Evolutionary conservation across 2,888 invertebrate species (phyloP), one percentile per base, ranked within the genome.

Genomic region (Ophion obscuratus): DNA sequence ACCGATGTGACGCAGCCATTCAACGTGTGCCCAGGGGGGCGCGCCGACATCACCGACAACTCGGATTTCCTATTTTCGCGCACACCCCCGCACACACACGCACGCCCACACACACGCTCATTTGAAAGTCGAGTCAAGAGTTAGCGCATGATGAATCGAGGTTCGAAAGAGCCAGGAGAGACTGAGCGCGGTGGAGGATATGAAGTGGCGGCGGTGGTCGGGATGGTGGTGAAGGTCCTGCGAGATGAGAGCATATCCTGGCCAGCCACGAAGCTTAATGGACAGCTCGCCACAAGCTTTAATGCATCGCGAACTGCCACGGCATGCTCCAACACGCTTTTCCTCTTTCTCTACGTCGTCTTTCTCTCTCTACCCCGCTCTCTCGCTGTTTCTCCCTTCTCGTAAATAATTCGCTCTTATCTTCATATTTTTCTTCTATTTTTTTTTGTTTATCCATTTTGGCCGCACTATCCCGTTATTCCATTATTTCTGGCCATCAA

Each of bases 221-320:
- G 44, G 71, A 66, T 77, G 83, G 80, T 77, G 83, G 86, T 77
- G 62, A 81, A 81, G 83, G 80, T 83, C 77, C 86, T 83, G 77
- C 86, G 83, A 83, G 85, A 86, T 81, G 86, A 81, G 83, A 83
- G 83, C 82, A 83, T 67, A 83, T 83, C 76, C 85, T 80, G 82
- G 76, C 80, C 64, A 77, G 78, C 78, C 84, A 82, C 84, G 86
- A 87, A 86, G 85, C 87, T 89, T 90, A 89, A 90, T 88, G 88
- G 88, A 87, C 89, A 88, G 87, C 85, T 86, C 76, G 83, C 86
- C 86, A 80, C 88, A 87, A 88, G 87, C 88, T 88, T 89, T 89
- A 90, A 90, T 89, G 88, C 88, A 88, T 87, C 88, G 86, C 80
- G 87, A 85, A 89, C 70, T 61, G 24, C 9, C 67, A 62, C 67